Conservation (phyloP, 1,140 invertebrate species). For the Anadara kagoshimensis region DNA sequence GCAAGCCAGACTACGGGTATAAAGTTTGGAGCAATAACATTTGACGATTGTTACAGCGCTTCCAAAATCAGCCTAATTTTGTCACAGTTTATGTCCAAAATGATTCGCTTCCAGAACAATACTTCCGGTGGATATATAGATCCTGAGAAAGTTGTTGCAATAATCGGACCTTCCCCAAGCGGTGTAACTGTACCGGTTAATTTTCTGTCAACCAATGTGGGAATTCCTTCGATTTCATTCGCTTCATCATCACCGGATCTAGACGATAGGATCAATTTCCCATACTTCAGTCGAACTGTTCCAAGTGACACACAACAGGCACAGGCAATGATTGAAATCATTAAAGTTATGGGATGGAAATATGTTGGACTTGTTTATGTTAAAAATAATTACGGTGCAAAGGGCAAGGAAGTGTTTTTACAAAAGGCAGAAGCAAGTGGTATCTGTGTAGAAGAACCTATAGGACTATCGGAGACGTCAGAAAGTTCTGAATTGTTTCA, state of each 20-base stretch:
- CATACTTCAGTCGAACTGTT: slow-evolving; percentile 67
- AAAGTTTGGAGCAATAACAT: slow-evolving; percentile 59
- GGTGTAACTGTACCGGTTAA: slow-evolving; percentile 56
- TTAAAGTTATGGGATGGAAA: slow-evolving; percentile 72
- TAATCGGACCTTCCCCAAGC: slow-evolving; percentile 60
- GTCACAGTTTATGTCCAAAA: too few relatives aligned
- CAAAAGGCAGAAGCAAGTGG: slow-evolving; percentile 67
- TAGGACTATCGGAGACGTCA: slow-evolving; percentile 74
- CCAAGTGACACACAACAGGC: slow-evolving; percentile 77
- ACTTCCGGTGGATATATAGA: slow-evolving; percentile 22
- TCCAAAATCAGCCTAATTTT: slow-evolving; percentile 20
- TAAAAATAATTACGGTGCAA: slow-evolving; percentile 76
- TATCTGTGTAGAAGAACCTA: slow-evolving; percentile 78
- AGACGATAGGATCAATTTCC: slow-evolving; percentile 63
- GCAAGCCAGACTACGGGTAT: slow-evolving; percentile 42
- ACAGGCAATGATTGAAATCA: slow-evolving; percentile 82
- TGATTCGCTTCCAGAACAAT: too few relatives aligned
- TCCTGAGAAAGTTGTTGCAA: slow-evolving; percentile 51
- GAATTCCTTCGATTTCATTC: slow-evolving; percentile 78
- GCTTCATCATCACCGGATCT: slow-evolving; percentile 61
- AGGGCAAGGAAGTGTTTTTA: slow-evolving; percentile 57
- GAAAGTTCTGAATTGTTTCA: slow-evolving; percentile 41
- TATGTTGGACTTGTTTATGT: slow-evolving; percentile 65
- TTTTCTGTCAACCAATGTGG: slow-evolving; percentile 45
- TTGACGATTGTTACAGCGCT: slow-evolving; percentile 67